phyloP scores from a whole-genome alignment of 2,113 vertebrate species.

The Ochotona curzoniae region DNA sequence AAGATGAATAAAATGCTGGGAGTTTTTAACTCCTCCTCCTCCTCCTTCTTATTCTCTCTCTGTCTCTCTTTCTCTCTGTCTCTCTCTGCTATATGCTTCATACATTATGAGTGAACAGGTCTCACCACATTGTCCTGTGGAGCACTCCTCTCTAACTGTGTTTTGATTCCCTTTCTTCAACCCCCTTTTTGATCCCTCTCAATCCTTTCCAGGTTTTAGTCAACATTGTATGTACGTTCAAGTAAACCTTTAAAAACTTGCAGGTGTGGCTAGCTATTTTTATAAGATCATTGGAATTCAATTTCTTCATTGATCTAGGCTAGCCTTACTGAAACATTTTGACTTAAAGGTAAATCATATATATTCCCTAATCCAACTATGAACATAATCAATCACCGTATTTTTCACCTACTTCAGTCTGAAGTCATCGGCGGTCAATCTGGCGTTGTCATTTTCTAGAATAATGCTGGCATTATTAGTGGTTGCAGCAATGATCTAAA shows the following conservation, averaged over 20 bases:
- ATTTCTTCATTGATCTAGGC: constrained; percentile 16
- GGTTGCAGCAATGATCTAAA: constrained; percentile 83
- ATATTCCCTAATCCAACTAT: neutral
- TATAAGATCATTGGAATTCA: neutral
- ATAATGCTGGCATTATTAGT: constrained; percentile 84
- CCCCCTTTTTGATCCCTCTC: too few relatives aligned
- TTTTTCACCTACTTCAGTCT: constrained; percentile 87
- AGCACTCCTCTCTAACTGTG: too few relatives aligned
- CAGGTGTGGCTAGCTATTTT: neutral
- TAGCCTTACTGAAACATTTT: neutral
- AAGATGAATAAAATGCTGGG: neutral
- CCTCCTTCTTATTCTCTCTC: too few relatives aligned
- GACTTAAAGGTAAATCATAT: constrained; percentile 23
- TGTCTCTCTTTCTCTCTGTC: too few relatives aligned
- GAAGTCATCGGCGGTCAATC: constrained; percentile 90
- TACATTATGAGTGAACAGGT: too few relatives aligned
- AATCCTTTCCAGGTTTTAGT: too few relatives aligned
- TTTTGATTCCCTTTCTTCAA: too few relatives aligned
- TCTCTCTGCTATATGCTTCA: too few relatives aligned
- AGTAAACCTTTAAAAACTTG: too few relatives aligned
- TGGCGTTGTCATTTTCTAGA: constrained; percentile 87
- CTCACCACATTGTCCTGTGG: too few relatives aligned
- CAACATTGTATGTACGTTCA: too few relatives aligned
- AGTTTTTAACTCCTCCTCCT: neutral
- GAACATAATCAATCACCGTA: neutral